Evolutionary conservation across 2,888 invertebrate species (phyloP).

Genomic region (Nematopogon swammerdamellus): DNA sequence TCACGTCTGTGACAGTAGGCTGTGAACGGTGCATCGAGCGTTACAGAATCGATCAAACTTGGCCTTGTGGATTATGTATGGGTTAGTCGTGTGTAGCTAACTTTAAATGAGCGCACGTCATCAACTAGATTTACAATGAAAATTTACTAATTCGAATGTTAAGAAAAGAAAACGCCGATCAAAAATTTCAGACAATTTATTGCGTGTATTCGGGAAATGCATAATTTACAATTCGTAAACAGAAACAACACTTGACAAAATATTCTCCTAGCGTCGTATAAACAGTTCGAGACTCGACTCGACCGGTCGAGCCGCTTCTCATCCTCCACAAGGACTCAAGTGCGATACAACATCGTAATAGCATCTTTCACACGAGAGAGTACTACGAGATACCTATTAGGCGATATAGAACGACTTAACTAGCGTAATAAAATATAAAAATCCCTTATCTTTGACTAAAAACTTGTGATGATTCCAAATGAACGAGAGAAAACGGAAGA

Average conservation of each 20-base stretch:
- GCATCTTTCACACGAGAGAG: slow-evolving; percentile 51
- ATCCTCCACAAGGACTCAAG: slow-evolving; percentile 58
- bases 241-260: slow-evolving; percentile 45
- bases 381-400: slow-evolving; percentile 39
- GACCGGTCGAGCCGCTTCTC: no score
- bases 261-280: slow-evolving; percentile 17
- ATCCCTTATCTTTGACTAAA: slow-evolving; percentile 47
- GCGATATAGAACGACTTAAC: slow-evolving; percentile 51
- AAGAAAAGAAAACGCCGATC: slow-evolving; percentile 40
- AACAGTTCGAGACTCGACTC: not conserved
- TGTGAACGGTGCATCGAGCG: slow-evolving; percentile 50
- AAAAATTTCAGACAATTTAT: slow-evolving; percentile 52
- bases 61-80: slow-evolving; percentile 54
- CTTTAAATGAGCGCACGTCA: slow-evolving; percentile 45
- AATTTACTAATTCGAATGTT: slow-evolving; percentile 12
- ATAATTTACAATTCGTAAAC: slow-evolving; percentile 52
- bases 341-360: slow-evolving; percentile 47
- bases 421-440: slow-evolving; percentile 45
- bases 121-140: slow-evolving; percentile 35
- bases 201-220: slow-evolving; percentile 51
- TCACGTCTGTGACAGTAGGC: slow-evolving; percentile 50
- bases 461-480: slow-evolving; percentile 49
- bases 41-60: slow-evolving; percentile 50
- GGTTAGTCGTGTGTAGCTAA: slow-evolving; percentile 53
- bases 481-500: slow-evolving; percentile 40